phyloP scores from a whole-genome alignment of 1,140 invertebrate species.

The Lutraria rhynchaena region DNA sequence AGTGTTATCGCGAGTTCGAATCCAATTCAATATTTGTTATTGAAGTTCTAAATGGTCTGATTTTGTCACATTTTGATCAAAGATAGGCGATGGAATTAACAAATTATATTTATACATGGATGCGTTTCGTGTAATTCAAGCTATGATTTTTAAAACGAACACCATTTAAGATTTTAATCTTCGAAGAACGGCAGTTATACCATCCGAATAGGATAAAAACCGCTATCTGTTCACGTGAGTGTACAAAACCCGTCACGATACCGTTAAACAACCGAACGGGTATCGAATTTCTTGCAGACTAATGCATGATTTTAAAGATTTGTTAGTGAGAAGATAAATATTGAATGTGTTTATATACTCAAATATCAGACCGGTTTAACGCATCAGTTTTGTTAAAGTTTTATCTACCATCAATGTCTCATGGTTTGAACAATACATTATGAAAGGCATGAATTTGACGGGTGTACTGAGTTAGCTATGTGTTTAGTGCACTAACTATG shows the following conservation, averaged over 20 bases:
- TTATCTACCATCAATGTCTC: background rate
- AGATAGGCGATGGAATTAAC: constrained; percentile 18
- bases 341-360: too few relatives aligned
- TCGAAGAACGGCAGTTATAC: background rate
- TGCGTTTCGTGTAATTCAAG: background rate
- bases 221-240: background rate
- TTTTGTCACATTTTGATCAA: constrained; percentile 34
- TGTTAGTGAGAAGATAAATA: too few relatives aligned
- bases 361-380: too few relatives aligned
- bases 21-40: background rate
- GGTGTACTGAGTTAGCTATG: too few relatives aligned
- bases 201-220: background rate
- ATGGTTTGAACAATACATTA: too few relatives aligned
- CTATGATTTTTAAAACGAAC: background rate
- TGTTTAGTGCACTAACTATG: too few relatives aligned
- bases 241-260: background rate
- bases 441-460: too few relatives aligned
- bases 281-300: constrained; percentile 32
- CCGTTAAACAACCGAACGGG: background rate
- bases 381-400: background rate
- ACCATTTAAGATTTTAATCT: constrained; percentile 13
- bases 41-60: constrained; percentile 1
- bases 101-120: constrained; percentile 24
- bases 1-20: background rate
- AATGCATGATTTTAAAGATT: constrained; percentile 9